A percentile compares a stretch with the other conserved stretches of the same genome.
Evolutionary conservation across 2,113 vertebrate genomes (phyloP).

Genomic region (Eolophus roseicapilla): DNA sequence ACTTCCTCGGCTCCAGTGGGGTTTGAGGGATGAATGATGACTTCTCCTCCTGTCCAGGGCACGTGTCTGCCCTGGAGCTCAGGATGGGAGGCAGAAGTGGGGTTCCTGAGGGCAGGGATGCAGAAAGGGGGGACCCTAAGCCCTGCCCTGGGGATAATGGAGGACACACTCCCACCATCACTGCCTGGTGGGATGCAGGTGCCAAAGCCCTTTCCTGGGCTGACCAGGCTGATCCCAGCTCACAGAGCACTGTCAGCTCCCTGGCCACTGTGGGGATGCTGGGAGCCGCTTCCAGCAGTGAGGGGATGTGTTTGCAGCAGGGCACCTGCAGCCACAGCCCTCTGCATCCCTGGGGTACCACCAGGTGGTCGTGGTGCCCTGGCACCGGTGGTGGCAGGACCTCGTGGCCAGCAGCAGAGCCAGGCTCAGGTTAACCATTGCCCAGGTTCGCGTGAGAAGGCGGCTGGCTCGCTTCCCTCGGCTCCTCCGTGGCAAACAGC

Average conservation of each 20-base stretch:
- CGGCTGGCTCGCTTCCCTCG: background rate
- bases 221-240: background rate
- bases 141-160: background rate
- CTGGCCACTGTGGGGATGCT: fast-evolving
- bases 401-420: background rate
- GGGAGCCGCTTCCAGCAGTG: background rate
- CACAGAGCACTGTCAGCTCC: background rate
- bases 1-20: background rate
- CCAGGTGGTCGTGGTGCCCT: fast-evolving
- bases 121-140: background rate
- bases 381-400: background rate
- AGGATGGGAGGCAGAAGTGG: background rate
- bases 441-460: constrained; percentile 67
- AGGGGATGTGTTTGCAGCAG: background rate
- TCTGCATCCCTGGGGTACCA: background rate
- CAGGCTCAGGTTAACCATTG: constrained; percentile 58
- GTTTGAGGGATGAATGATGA: background rate
- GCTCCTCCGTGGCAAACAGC: background rate
- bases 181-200: background rate
- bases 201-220: background rate
- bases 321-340: fast-evolving
- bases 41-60: background rate
- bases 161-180: fast-evolving
- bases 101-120: background rate
- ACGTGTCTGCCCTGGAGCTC: background rate